Conservation (phyloP, 2,113 vertebrate genomes). For the Acrocephalus arundinaceus region DNA sequence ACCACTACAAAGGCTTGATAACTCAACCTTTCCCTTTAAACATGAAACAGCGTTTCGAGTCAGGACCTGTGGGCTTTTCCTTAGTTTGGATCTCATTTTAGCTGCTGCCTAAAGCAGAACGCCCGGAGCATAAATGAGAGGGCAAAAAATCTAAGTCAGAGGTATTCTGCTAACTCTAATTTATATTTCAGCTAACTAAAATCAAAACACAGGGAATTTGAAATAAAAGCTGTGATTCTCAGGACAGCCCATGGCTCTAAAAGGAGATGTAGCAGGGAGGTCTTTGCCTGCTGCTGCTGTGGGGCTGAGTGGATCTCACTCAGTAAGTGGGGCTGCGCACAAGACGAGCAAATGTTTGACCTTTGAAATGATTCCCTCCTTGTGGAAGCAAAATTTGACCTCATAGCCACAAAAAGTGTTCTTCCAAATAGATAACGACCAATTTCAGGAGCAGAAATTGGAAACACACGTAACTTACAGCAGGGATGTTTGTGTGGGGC, state of each 20-base stretch:
- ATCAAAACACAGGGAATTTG: conserved; percentile 9
- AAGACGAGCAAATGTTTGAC: fast-evolving
- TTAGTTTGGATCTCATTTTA: conserved; percentile 31
- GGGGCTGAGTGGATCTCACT: not conserved
- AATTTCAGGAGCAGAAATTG: not conserved
- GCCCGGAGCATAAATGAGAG: conserved; percentile 39
- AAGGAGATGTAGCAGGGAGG: not conserved
- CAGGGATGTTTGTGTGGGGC: not conserved
- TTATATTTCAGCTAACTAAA: conserved; percentile 23
- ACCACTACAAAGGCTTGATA: not conserved
- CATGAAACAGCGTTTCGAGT: conserved; percentile 28
- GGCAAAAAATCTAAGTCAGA: conserved; percentile 36
- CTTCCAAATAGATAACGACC: not conserved
- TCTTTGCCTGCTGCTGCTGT: not conserved
- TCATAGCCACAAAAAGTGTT: not conserved
- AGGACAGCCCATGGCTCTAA: not conserved
- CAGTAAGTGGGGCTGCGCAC: fast-evolving
- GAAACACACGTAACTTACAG: not conserved
- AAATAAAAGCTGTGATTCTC: conserved; percentile 17
- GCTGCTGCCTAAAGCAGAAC: conserved; percentile 35
- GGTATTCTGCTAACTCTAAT: conserved; percentile 29
- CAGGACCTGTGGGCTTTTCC: conserved; percentile 13
- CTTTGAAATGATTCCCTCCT: not conserved
- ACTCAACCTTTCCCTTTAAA: conserved; percentile 39
- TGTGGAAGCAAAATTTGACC: not conserved